These are phyloP conservation scores for Vulpes vulpes DNA, from an alignment of 2,113 vertebrate species.

Conservation along the genomic window DNA sequence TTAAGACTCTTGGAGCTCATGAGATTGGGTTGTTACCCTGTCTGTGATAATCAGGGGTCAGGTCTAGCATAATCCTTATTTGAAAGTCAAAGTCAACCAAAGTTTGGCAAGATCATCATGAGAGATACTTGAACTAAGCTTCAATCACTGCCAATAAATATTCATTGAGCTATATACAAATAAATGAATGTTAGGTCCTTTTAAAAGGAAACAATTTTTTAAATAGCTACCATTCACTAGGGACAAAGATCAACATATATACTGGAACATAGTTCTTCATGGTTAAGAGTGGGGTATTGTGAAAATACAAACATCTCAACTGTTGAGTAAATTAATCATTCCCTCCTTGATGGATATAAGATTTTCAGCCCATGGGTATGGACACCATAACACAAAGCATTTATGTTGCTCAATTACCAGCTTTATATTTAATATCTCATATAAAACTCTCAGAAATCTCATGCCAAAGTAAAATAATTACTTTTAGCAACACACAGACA, in stretches of 20 bases:
- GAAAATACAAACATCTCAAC: not conserved
- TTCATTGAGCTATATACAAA: not conserved
- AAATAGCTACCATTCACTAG: not conserved
- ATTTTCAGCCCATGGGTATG: not conserved
- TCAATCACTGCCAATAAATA: not conserved
- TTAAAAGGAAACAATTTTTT: not conserved
- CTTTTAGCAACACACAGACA: not conserved
- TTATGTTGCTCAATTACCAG: not conserved
- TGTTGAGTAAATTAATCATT: not conserved
- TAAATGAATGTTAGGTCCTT: not conserved
- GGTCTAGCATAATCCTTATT: no score
- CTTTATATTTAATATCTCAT: not conserved
- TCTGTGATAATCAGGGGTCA: not conserved
- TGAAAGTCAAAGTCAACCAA: not conserved
- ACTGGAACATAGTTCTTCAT: not conserved
- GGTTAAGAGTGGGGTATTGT: not conserved
- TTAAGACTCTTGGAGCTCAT: not conserved
- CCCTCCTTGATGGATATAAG: not conserved
- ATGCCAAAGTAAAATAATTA: not conserved
- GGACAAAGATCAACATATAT: not conserved
- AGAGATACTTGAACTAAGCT: not conserved
- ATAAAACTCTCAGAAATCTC: not conserved
- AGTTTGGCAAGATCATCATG: not conserved
- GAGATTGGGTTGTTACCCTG: not conserved
- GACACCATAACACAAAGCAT: not conserved